Evolutionary conservation across 2,888 invertebrate genomes (phyloP).

Genomic region (Amblyjoppa fuscipennis): DNA sequence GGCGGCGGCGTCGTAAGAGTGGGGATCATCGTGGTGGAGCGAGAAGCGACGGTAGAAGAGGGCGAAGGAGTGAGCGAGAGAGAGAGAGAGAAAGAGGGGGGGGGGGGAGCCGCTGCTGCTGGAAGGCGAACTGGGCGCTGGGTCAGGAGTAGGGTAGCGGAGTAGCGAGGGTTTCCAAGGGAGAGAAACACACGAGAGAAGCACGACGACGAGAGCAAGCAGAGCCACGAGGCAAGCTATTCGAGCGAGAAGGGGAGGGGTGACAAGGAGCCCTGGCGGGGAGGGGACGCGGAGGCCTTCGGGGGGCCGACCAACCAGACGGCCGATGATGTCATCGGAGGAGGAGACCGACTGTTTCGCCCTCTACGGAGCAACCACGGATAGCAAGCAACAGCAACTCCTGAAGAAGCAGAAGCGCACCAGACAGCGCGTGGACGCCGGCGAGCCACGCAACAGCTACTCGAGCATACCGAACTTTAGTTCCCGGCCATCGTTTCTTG

Average conservation of each 20-base stretch:
- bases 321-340: slow-evolving; percentile 98
- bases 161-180: slow-evolving; percentile 66
- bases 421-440: slow-evolving; percentile 98
- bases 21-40: slow-evolving; percentile 74
- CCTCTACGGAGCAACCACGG: slow-evolving; percentile 92
- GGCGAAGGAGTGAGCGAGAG: slow-evolving; percentile 71
- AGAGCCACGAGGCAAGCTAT: slow-evolving; percentile 89
- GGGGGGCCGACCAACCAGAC: slow-evolving; percentile 89
- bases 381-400: slow-evolving; percentile 88
- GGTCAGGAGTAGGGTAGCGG: slow-evolving; percentile 73
- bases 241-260: slow-evolving; percentile 88
- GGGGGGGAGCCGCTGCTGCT: slow-evolving; percentile 70
- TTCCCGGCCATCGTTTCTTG: slow-evolving; percentile 93
- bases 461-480: slow-evolving; percentile 92
- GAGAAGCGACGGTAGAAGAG: slow-evolving; percentile 68
- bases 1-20: slow-evolving; percentile 71
- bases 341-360: slow-evolving; percentile 97
- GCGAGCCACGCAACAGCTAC: slow-evolving; percentile 97
- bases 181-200: slow-evolving; percentile 67
- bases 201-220: slow-evolving; percentile 86
- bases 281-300: slow-evolving; percentile 92
- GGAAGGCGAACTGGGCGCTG: slow-evolving; percentile 69
- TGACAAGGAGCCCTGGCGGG: slow-evolving; percentile 87
- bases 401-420: slow-evolving; percentile 97
- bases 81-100: slow-evolving; percentile 71